Base-by-base conservation (phyloP, 2,888 invertebrate genomes). In the Cremastobaeus sp. region DNA sequence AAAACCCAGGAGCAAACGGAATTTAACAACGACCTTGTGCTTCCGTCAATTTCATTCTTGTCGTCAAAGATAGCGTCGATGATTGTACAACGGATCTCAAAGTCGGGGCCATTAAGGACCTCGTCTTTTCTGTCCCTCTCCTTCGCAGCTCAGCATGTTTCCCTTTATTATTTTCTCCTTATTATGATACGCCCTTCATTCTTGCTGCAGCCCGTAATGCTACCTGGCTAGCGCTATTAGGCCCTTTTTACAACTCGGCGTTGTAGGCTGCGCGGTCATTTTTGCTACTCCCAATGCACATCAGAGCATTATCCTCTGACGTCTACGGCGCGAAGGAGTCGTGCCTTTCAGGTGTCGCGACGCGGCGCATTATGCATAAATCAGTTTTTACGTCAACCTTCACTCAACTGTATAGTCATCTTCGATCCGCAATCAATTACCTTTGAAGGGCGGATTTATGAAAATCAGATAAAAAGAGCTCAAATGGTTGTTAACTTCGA, bases 11-110 rank as follows among this genome's bases (percentile, higher is more conserved):
- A n/a, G n/a, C n/a, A n/a, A n/a, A n/a, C 34, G 57, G 39, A 41
- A 35, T 43, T 35, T 30, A 34, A 68, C 41, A 18, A 25, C 57
- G 48, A 37, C 54, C 47, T 69, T 60, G 47, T 60, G 37, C 69
- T 20, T 20, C 60, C 69, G 52, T 68, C 68, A 50, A 34, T 59
- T 41, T 66, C 47, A 57, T 57, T 50, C 48, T 45, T 45, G 57
- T 59, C 48, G 41, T 66, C 59, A 45, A 59, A 55, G 47, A 37
- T 32, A 43, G 64, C 64, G 52, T 50, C 55, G 72, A 76, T 79
- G 78, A 79, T 80, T 79, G 77, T 79, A 78, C 76, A 76, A 77
- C 76, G 70, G 62, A 47, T 66, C 59, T 57, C 62, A 50, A 41
- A 68, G 57, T 73, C 57, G 64, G 41, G 30, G 47, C 59, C 64